These are phyloP conservation scores for human (Homo sapiens) DNA, from an alignment of 2,113 vertebrate species.

Conservation along the genomic window GRCh38 chr11:133742501-133743000, in stretches of 20 bases:
- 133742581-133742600: background rate
- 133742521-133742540: background rate
- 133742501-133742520: background rate
- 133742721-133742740: background rate
- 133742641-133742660: background rate
- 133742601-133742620: background rate
- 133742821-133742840: background rate
- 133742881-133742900: background rate
- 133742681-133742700: background rate
- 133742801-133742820: background rate
- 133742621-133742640: background rate
- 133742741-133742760: background rate
- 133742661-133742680: background rate
- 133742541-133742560: background rate
- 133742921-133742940: background rate
- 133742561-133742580: background rate
- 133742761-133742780: background rate
- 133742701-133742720: background rate
- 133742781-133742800: background rate
- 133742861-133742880: background rate
- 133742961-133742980: background rate
- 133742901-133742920: background rate
- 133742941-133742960: background rate
- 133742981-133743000: no score
- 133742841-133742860: background rate